phyloP scores from a whole-genome alignment of 2,113 vertebrate species.

The Cryptotis parvus region DNA sequence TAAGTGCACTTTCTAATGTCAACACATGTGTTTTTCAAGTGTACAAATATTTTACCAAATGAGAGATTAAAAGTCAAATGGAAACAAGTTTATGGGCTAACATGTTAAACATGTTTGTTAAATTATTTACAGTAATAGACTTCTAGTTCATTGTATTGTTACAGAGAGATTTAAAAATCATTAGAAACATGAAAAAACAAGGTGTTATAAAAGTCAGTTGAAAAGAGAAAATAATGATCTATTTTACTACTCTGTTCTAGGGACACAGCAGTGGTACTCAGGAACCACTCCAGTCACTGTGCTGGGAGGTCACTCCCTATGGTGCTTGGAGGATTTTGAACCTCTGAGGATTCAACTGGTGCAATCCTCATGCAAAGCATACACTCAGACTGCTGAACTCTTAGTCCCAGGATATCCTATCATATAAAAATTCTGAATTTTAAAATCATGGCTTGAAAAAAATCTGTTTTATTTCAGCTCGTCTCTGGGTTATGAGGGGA shows the following conservation, averaged over 20 bases:
- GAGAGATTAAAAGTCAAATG: not conserved
- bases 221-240: not conserved
- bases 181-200: conserved; percentile 26
- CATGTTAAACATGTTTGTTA: not conserved
- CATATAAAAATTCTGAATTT: not conserved
- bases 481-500: not conserved
- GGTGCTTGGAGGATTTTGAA: too few species aligned
- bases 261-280: too few species aligned
- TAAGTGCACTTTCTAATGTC: not conserved
- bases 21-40: not conserved
- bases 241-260: too few species aligned
- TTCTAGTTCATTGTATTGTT: not conserved
- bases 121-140: not conserved
- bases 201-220: conserved; percentile 18
- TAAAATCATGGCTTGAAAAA: conserved; percentile 14
- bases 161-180: not conserved
- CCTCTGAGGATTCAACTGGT: too few species aligned
- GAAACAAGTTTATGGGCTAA: conserved; percentile 35
- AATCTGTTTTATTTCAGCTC: not conserved
- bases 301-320: too few species aligned
- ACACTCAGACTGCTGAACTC: too few species aligned
- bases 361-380: too few species aligned
- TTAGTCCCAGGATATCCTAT: not conserved
- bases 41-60: not conserved
- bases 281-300: too few species aligned